Base-by-base conservation (phyloP, 1,140 invertebrate genomes). In the Cephus cinctus region DNA sequence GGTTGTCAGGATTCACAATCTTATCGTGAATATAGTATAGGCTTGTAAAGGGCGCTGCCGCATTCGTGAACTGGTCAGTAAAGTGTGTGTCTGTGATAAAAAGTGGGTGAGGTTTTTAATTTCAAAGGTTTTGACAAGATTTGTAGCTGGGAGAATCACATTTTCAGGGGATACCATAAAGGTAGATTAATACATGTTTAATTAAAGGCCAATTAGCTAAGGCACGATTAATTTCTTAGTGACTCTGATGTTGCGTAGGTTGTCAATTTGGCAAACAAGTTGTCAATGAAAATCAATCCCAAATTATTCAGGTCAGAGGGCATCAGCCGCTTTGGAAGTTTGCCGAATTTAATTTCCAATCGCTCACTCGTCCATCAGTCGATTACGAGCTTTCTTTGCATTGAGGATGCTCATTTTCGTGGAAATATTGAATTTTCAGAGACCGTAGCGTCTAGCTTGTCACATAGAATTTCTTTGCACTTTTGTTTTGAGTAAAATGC, bases 251-350 rank as follows among this genome's bases (percentile, higher is more conserved):
- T n/a, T 27, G 25, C 25, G 25, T 27, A n/a, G 25, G 25, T 34
- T 54, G 51, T 35, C 56, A 56, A 56, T 61, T 71, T 69, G 65
- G 66, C 68, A 63, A 48, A 45, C 43, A 35, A 66, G 34, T 69
- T 69, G 66, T 71, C 66, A 71, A 71, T 73, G 69, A 71, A 70
- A 71, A 71, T 65, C 65, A 55, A 68, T 68, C 58, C 55, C 34
- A 40, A 69, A 60, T 63, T 60, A 69, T 65, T 46, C 57, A 52
- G 69, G 69, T 59, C 59, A 69, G 60, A 63, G 70, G 65, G 63
- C 66, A 71, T 71, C 65, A 62, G 61, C 61, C 67, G 61, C 49
- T 47, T 71, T 65, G 61, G 65, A 72, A 45, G 38, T n/a, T 55
- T 63, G 67, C 65, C 64, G 59, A 63, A 62, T 61, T 63, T 58